These are phyloP conservation scores for Ennomos fuscantarius DNA, from an alignment of 2,888 invertebrate genomes.

Conservation along the genomic window DNA sequence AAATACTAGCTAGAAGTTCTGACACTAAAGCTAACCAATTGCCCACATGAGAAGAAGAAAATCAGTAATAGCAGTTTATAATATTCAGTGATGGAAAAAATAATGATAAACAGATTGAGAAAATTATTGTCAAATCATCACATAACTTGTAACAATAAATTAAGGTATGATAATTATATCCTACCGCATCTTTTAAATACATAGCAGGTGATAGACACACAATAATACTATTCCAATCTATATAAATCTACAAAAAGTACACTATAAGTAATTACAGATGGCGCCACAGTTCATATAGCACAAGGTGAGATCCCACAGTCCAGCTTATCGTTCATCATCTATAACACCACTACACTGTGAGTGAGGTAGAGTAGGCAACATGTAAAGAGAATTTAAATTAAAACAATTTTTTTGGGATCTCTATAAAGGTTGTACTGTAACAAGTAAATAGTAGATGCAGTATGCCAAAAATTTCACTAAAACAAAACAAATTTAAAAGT, in stretches of 20 bases:
- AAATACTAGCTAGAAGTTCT: too few relatives aligned
- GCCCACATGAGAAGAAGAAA: too few relatives aligned
- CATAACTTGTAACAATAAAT: too few relatives aligned
- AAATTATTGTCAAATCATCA: too few relatives aligned
- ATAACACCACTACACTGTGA: slow-evolving; percentile 58
- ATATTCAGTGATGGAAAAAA: too few relatives aligned
- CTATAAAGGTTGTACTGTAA: too few relatives aligned
- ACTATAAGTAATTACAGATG: slow-evolving; percentile 57
- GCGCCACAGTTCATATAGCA: slow-evolving; percentile 73
- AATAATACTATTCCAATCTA: slow-evolving; percentile 40
- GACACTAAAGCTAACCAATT: too few relatives aligned
- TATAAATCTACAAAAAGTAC: slow-evolving; percentile 28
- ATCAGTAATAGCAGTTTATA: too few relatives aligned
- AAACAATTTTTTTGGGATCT: neutral
- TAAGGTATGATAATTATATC: too few relatives aligned
- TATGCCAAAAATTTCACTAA: neutral
- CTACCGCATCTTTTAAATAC: neutral
- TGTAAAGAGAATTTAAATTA: slow-evolving; percentile 33
- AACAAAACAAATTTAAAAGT: slow-evolving; percentile 11
- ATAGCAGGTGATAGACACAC: slow-evolving; percentile 37
- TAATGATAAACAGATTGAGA: too few relatives aligned
- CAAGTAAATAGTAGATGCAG: too few relatives aligned
- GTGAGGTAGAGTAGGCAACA: slow-evolving; percentile 45
- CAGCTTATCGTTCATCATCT: slow-evolving; percentile 73
- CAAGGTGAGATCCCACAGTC: slow-evolving; percentile 66